These are phyloP conservation scores for Isotomurus palustris DNA, from an alignment of 2,888 invertebrate genomes.

Conservation along the genomic window DNA sequence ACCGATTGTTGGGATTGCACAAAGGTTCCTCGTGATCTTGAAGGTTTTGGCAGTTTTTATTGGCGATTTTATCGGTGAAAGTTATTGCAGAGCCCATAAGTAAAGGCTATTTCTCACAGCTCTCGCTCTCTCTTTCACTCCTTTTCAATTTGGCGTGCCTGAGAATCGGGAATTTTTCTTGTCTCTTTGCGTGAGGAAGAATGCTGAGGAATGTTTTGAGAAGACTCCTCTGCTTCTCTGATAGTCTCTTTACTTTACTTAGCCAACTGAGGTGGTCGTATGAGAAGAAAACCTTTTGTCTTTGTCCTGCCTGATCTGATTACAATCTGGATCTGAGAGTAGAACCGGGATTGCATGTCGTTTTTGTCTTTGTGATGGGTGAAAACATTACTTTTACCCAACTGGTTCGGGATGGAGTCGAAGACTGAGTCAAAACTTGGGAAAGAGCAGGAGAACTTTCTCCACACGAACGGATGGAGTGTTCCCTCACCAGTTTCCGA, in stretches of 20 bases:
- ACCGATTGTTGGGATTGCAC: background rate
- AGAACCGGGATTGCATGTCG: slow-evolving; percentile 6
- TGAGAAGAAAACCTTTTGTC: slow-evolving; percentile 10
- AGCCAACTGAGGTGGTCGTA: background rate
- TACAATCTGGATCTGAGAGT: slow-evolving; percentile 10
- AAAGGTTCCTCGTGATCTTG: background rate
- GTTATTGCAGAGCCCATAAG: slow-evolving; percentile 19
- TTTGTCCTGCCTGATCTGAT: slow-evolving; percentile 13
- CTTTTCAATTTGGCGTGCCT: background rate
- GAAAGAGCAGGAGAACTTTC: background rate
- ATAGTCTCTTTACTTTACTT: background rate
- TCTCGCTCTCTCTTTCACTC: slow-evolving; percentile 4
- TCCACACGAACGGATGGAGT: slow-evolving; percentile 9
- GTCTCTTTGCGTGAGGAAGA: background rate
- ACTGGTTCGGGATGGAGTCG: background rate
- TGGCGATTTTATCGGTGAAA: slow-evolving; percentile 12
- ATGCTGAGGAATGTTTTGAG: background rate
- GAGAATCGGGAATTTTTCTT: background rate
- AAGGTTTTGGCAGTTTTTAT: slow-evolving; percentile 15
- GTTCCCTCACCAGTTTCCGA: slow-evolving; percentile 13
- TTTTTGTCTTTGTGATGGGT: slow-evolving; percentile 10
- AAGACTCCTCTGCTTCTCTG: background rate
- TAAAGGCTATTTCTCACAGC: slow-evolving; percentile 12
- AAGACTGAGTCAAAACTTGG: slow-evolving; percentile 1
- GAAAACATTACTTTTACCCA: slow-evolving; percentile 5